Conservation (phyloP, 2,113 vertebrate species). For the Bambusicola thoracicus region DNA sequence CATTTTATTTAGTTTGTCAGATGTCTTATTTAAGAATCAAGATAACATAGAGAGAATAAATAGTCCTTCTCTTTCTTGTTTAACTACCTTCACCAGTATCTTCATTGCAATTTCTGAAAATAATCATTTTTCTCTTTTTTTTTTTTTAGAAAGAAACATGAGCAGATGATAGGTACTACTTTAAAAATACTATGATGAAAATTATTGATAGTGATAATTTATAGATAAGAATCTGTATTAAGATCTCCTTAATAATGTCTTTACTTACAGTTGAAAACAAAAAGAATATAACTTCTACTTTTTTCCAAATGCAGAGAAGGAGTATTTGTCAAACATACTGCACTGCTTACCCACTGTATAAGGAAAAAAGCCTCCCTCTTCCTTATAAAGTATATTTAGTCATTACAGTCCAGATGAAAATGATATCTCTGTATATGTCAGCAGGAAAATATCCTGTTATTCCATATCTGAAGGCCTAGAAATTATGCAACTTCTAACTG, state of each 20-base stretch:
- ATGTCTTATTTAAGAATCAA: not conserved
- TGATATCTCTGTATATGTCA: not conserved
- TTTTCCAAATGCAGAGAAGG: not conserved
- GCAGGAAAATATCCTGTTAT: not conserved
- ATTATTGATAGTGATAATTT: not conserved
- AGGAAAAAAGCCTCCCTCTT: not conserved
- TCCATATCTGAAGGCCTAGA: not conserved
- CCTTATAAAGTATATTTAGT: not conserved
- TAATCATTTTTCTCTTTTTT: not conserved
- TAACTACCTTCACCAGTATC: not conserved
- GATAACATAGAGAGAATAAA: not conserved
- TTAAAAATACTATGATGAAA: not conserved
- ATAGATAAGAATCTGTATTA: not conserved
- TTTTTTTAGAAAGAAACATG: not conserved
- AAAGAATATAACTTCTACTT: not conserved
- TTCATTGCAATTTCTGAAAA: not conserved
- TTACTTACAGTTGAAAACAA: not conserved
- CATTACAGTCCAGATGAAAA: not conserved
- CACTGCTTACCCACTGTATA: not conserved
- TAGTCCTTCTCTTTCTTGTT: not conserved
- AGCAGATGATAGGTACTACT: not conserved
- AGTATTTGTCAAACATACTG: not conserved
- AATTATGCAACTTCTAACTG: not conserved
- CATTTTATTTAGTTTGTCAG: not conserved
- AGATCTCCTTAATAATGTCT: not conserved